Base-by-base conservation (phyloP, 2,888 invertebrate genomes). In the Neelides folsomi region DNA sequence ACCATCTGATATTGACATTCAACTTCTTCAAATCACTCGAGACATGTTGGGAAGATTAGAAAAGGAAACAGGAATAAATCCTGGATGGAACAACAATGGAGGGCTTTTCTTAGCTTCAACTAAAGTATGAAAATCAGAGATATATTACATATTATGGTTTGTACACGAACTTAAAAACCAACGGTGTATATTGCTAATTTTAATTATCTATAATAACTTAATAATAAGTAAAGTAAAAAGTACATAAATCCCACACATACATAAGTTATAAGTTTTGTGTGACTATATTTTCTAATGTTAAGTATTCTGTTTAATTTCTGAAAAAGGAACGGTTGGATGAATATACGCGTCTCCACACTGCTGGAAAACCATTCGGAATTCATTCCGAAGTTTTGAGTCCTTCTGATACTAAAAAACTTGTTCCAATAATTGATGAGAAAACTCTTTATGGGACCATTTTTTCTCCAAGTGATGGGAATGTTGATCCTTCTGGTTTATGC, bases 71-170 rank as follows among this genome's bases (percentile, higher is more conserved):
- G 90, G 83, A 1, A 73, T 84, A 9, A 77, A 83, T 70, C 81
- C 89, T 0, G 90, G 90, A 0, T 92, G 86, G 83, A 83, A 80
- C 63, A 82, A 86, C 68, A 89, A 90, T 71, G 92, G 92, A 2
- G 90, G 89, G 39, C 75, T 93, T 65, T 90, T 88, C 69, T 83
- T 90, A 62, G 88, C 90, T 5, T 78, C 79, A 66, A 79, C 77
- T 47, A 74, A 79, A 60, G 53, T 49, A 39, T 12, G n/a, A n/a
- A 15, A 9, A 4, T n/a, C 34, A 47, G 13, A 19, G 5, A 1
- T n/a, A 36, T 20, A 16, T 6, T 20, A 12, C 16, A 4, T 36
- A 20, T 18, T 36, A 42, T 12, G 7, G n/a, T 10, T 43, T 9
- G 9, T n/a, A 4, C 5, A 10, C 18, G 20, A 10, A 9, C 8